These are phyloP conservation scores for Caligus rogercresseyi DNA, from an alignment of 1,140 invertebrate species.

Conservation along the genomic window DNA sequence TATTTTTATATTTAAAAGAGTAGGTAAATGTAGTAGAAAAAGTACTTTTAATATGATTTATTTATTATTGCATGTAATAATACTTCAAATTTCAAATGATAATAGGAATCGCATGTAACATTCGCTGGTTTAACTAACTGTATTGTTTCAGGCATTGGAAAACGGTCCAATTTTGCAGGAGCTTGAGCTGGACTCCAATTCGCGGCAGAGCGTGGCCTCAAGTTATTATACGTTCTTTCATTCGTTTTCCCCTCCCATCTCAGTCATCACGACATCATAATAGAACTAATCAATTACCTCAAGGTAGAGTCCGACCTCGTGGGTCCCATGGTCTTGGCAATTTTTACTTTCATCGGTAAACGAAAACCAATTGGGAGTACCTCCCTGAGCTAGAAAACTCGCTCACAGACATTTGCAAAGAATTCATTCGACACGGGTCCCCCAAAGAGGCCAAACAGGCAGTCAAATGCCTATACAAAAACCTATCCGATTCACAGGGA, in stretches of 20 bases:
- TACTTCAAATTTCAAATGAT: no score
- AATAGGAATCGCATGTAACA: no score
- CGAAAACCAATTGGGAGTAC: conserved; percentile 57
- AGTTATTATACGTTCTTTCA: conserved; percentile 60
- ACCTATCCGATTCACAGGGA: conserved; percentile 41
- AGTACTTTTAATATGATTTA: no score
- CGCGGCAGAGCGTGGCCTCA: conserved; percentile 60
- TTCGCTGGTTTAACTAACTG: not conserved
- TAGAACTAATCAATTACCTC: conserved; percentile 55
- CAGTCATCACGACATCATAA: conserved; percentile 60
- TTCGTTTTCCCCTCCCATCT: conserved; percentile 84
- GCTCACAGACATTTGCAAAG: conserved; percentile 64
- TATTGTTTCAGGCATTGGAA: conserved; percentile 29
- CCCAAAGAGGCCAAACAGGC: conserved; percentile 92
- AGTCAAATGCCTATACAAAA: conserved; percentile 71
- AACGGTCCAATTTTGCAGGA: conserved; percentile 39
- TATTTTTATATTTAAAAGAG: no score
- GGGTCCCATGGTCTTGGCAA: conserved; percentile 57
- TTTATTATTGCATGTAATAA: no score
- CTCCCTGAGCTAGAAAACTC: conserved; percentile 47
- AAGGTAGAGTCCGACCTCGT: conserved; percentile 54
- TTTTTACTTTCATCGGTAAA: conserved; percentile 70
- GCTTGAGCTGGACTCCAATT: conserved; percentile 55
- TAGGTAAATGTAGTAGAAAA: no score
- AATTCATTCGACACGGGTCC: conserved; percentile 65